Percentiles rank a stretch among this genome's conserved stretches.
Conservation (phyloP, 2,888 invertebrate species). For the Tenthredo amoena region DNA sequence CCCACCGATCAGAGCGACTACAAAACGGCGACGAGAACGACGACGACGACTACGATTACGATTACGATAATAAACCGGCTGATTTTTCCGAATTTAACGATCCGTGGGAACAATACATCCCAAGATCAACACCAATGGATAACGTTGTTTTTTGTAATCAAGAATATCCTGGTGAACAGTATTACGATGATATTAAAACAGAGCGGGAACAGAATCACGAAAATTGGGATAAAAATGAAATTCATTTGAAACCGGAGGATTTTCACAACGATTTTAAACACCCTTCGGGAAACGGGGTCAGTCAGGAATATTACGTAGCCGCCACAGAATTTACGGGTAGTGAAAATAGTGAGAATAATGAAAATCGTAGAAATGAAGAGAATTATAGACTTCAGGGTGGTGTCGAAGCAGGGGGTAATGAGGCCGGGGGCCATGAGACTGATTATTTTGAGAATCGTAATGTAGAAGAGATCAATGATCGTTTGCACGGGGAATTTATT, state of each 20-base stretch:
- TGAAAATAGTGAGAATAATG: neutral
- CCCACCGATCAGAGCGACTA: neutral
- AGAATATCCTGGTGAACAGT: conserved; percentile 15
- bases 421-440: neutral
- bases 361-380: neutral
- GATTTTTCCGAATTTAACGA: conserved; percentile 80
- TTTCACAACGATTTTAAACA: neutral
- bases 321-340: neutral
- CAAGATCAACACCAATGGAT: conserved; percentile 75
- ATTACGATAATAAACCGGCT: conserved; percentile 54
- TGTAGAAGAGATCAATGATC: conserved; percentile 11
- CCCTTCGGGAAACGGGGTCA: neutral
- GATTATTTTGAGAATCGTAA: neutral
- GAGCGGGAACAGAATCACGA: neutral
- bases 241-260: neutral
- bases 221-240: neutral
- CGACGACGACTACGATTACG: conserved; percentile 46
- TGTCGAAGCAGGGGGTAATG: neutral
- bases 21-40: conserved; percentile 57
- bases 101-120: conserved; percentile 88
- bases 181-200: neutral
- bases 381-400: conserved; percentile 6
- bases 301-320: neutral
- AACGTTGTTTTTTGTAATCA: conserved; percentile 52
- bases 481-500: conserved; percentile 19